Evolutionary conservation across 2,888 invertebrate species (phyloP).

Genomic region (Phragmatobia fuliginosa): DNA sequence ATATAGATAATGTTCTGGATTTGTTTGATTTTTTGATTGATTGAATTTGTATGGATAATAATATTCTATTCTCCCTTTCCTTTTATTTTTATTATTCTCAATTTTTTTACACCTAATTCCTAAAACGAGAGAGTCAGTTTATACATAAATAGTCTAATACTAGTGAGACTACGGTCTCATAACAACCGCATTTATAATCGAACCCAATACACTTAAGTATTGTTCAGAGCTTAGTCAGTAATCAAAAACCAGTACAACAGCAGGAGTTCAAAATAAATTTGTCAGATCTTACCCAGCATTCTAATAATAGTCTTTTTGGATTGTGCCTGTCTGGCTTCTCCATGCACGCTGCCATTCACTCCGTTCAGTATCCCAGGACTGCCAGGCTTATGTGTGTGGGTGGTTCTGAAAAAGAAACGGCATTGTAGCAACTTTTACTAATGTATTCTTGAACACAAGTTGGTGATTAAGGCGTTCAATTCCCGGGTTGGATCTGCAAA

Average conservation of each 20-base stretch:
- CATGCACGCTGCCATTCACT: conserved; percentile 89
- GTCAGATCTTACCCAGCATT: conserved; percentile 90
- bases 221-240: background rate
- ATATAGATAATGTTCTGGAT: background rate
- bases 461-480: too few species aligned
- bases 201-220: background rate
- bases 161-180: too few species aligned
- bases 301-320: conserved; percentile 91
- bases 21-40: too few species aligned
- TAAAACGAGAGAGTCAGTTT: too few species aligned
- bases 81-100: background rate
- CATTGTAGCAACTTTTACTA: background rate
- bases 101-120: too few species aligned
- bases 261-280: background rate
- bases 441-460: too few species aligned
- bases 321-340: conserved; percentile 89
- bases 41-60: too few species aligned
- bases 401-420: conserved; percentile 60
- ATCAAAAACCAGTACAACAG: background rate
- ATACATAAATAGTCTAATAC: background rate
- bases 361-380: conserved; percentile 77
- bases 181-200: background rate
- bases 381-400: conserved; percentile 71
- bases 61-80: too few species aligned
- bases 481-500: too few species aligned